Evolutionary conservation across 1,140 invertebrate species (phyloP).

Genomic region (Ectropis grisescens): DNA sequence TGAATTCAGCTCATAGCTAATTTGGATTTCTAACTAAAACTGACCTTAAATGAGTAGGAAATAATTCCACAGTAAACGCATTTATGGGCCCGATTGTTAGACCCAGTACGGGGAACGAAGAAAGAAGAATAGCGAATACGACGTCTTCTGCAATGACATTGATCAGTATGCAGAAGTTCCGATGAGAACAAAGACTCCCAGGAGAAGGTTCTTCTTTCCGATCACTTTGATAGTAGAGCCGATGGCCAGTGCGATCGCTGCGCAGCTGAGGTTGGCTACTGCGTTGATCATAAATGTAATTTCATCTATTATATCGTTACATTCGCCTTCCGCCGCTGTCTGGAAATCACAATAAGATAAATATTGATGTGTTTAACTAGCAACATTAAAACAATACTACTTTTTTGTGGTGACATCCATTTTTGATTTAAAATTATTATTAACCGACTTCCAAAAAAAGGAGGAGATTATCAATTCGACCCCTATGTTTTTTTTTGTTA

Average conservation of each 20-base stretch:
- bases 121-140: background rate
- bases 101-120: background rate
- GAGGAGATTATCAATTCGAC: no score
- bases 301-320: background rate
- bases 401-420: no score
- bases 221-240: background rate
- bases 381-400: no score
- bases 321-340: background rate
- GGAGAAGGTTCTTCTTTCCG: background rate
- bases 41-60: background rate
- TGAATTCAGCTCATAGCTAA: no score
- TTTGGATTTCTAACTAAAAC: no score
- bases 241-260: background rate
- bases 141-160: background rate
- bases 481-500: no score
- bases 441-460: no score
- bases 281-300: background rate
- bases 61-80: background rate
- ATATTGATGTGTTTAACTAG: no score
- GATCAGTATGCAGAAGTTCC: background rate
- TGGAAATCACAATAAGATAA: background rate
- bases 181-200: background rate
- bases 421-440: no score
- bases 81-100: background rate
- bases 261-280: background rate